These are phyloP conservation scores for Synergus japonicus DNA, from an alignment of 2,888 invertebrate species.

Conservation along the genomic window DNA sequence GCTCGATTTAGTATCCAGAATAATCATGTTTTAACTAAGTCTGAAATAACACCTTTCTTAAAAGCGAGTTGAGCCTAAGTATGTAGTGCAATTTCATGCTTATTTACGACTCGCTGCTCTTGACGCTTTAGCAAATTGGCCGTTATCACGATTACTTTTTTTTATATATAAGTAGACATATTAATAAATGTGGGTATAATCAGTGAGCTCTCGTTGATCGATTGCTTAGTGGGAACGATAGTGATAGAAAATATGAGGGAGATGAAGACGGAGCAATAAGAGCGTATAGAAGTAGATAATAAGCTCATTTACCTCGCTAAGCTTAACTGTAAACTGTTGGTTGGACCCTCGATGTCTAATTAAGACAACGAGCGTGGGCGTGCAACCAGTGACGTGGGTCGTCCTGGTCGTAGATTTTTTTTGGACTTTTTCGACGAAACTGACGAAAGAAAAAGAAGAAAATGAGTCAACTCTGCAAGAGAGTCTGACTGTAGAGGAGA, in stretches of 20 bases:
- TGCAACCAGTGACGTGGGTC: conserved; percentile 56
- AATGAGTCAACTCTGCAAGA: conserved; percentile 47
- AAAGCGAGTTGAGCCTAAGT: too few relatives aligned
- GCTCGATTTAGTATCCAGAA: too few relatives aligned
- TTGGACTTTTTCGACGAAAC: conserved; percentile 45
- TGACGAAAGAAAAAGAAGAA: conserved; percentile 33
- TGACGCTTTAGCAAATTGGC: not conserved
- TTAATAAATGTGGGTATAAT: not conserved
- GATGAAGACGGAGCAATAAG: conserved; percentile 33
- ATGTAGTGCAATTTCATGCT: not conserved
- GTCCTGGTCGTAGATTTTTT: conserved; percentile 40
- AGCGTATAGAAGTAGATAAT: conserved; percentile 20
- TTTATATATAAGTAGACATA: not conserved
- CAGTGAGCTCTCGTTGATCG: not conserved
- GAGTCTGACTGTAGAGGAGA: conserved; percentile 7
- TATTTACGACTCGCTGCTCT: not conserved
- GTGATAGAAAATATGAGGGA: conserved; percentile 41
- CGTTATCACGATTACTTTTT: not conserved
- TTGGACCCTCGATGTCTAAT: conserved; percentile 42
- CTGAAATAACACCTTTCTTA: too few relatives aligned
- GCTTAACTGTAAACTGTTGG: conserved; percentile 28
- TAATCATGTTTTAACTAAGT: too few relatives aligned
- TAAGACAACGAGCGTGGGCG: conserved; percentile 65
- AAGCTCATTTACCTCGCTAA: conserved; percentile 32
- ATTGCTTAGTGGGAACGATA: not conserved